Base-by-base conservation (phyloP, 2,797 vertebrate genomes). In the Hirundo rustica region DNA sequence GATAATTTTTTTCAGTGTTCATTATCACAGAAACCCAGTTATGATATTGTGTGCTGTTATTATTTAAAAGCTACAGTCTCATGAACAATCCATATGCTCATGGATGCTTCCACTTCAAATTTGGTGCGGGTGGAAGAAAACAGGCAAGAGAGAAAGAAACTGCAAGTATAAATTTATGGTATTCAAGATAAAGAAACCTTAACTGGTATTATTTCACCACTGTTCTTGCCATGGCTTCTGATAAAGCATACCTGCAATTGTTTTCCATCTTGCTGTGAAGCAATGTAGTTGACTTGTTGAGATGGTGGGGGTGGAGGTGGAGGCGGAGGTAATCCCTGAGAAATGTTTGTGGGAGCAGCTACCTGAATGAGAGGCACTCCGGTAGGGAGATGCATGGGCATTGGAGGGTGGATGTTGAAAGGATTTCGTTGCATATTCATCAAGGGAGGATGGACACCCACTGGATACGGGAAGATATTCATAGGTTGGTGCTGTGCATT, bases 251-350 rank as follows among this genome's bases (percentile, higher is more conserved):
- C 99, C 98, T 99, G 99, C 90, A 98, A 86, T 5, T 97, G 98
- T 89, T 98, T 98, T 88, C 98, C 98, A 26, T 99, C 99, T 34
- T 98, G 95, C 55, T 98, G 99, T 86, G 98, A 96, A 51, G 98
- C 97, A 68, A 98, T 95, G 93, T 98, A 98, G 97, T 79, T 98
- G 93, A 98, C 97, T 95, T 99, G 99, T 76, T 99, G 99, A 96
- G 99, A 98, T 83, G 99, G 99, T 23, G 99, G 99, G 48, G 99
- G 99, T 2, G 99, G 99, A 11, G 99, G 99, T 17, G 99, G 99
- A 23, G 99, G 99, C 0, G 99, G 99, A 2, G 99, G 99, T 60
- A 98, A 98, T 96, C 98, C 99, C 98, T 99, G 99, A 96, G 98
- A 97, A 78, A 98, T 89, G 92, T 85, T 97, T 19, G 98, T 96